These are phyloP conservation scores for Troides oblongomaculatus DNA, from an alignment of 2,888 invertebrate genomes.

Conservation along the genomic window DNA sequence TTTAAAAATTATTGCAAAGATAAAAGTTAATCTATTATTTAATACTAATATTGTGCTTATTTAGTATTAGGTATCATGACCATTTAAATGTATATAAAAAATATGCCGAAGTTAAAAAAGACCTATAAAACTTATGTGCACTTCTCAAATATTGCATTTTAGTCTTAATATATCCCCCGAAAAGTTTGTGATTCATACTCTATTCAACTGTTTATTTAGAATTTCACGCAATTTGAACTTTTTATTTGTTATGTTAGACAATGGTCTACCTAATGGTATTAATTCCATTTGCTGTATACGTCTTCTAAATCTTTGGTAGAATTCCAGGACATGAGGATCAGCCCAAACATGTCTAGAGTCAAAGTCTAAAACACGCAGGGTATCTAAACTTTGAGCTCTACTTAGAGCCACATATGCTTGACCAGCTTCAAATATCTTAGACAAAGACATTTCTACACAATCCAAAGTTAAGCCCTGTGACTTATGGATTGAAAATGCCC, in stretches of 20 bases:
- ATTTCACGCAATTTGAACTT: conserved; percentile 66
- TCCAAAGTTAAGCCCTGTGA: conserved; percentile 96
- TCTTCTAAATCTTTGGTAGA: conserved; percentile 86
- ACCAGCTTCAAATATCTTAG: conserved; percentile 95
- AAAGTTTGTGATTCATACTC: conserved; percentile 34
- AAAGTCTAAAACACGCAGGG: conserved; percentile 93
- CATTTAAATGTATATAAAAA: too few relatives aligned
- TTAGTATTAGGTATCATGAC: too few relatives aligned
- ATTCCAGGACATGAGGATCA: conserved; percentile 89
- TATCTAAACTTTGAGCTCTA: conserved; percentile 91
- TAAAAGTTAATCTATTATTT: too few relatives aligned
- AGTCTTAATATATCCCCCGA: background rate
- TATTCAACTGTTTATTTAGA: conserved; percentile 62
- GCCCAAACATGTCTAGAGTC: conserved; percentile 93
- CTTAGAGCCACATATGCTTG: conserved; percentile 98
- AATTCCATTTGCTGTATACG: conserved; percentile 83
- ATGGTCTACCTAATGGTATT: conserved; percentile 80
- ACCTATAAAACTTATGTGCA: background rate
- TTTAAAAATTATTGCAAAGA: too few relatives aligned
- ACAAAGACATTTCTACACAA: conserved; percentile 96
- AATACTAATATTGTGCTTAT: too few relatives aligned
- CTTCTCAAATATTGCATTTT: background rate
- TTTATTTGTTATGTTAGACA: conserved; percentile 67
- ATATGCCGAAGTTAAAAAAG: background rate
- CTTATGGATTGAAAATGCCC: conserved; percentile 99